phyloP scores from a whole-genome alignment of 2,888 invertebrate genomes.

The Mesorhabditis sp. region DNA sequence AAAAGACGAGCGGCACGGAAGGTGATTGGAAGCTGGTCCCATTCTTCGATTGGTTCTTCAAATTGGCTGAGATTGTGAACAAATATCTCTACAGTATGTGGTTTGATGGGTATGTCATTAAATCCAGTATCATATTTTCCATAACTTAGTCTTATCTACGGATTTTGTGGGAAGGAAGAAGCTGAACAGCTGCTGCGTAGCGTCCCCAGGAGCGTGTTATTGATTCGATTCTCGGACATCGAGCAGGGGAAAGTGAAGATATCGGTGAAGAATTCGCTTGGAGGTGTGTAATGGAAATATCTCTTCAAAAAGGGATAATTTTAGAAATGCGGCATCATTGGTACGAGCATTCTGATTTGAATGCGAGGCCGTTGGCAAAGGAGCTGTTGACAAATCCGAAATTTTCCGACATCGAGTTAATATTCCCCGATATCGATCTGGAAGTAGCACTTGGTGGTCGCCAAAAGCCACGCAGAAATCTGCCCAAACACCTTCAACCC shows the following conservation, averaged over 20 bases:
- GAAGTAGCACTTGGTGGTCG: constrained; percentile 52
- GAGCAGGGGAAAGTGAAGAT: constrained; percentile 56
- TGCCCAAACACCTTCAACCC: constrained; percentile 51
- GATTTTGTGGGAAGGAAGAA: constrained; percentile 56
- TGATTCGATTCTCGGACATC: constrained; percentile 55
- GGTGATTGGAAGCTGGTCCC: constrained; percentile 57
- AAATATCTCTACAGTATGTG: constrained; percentile 56
- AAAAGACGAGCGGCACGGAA: constrained; percentile 36
- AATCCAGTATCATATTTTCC: too few relatives aligned
- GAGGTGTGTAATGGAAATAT: constrained; percentile 29
- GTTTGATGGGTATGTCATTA: constrained; percentile 48
- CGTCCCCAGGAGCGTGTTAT: constrained; percentile 38
- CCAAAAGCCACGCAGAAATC: constrained; percentile 34
- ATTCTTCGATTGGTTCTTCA: constrained; percentile 52
- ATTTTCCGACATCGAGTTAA: constrained; percentile 48
- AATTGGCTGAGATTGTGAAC: constrained; percentile 55
- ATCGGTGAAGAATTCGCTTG: constrained; percentile 46
- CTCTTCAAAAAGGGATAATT: constrained; percentile 10
- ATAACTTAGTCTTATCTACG: constrained; percentile 44
- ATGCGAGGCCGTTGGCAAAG: constrained; percentile 40
- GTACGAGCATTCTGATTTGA: constrained; percentile 53
- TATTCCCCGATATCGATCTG: constrained; percentile 54
- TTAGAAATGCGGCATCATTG: constrained; percentile 54
- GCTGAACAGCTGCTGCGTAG: constrained; percentile 48
- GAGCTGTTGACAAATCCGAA: constrained; percentile 53